Evolutionary conservation across 2,113 vertebrate genomes (phyloP).

Genomic region (Enhydra lutris): DNA sequence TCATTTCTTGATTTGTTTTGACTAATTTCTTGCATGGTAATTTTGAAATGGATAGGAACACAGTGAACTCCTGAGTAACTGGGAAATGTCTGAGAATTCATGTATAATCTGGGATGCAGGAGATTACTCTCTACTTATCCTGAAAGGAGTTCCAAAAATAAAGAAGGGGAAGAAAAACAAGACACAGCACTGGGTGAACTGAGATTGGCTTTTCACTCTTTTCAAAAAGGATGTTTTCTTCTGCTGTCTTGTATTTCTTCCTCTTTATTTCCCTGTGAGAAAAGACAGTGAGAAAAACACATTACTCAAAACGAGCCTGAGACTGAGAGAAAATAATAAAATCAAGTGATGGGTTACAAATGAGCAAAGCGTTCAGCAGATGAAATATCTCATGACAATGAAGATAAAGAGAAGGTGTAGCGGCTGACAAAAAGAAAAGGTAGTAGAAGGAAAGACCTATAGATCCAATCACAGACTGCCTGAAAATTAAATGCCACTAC

Average conservation of each 20-base stretch:
- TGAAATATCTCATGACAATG: conserved; percentile 56
- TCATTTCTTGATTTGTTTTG: conserved; percentile 35
- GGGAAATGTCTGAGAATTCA: background rate
- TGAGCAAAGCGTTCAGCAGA: conserved; percentile 54
- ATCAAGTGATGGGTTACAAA: conserved; percentile 64
- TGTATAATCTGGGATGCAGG: background rate
- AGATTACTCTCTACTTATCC: background rate
- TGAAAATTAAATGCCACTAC: conserved; percentile 54
- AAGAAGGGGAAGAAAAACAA: conserved; percentile 22
- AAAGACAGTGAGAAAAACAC: conserved; percentile 49
- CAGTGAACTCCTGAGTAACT: background rate
- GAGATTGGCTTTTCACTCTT: conserved; percentile 56
- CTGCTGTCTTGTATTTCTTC: conserved; percentile 34
- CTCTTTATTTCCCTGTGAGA: conserved; percentile 50
- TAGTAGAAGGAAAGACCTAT: background rate
- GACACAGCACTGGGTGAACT: background rate
- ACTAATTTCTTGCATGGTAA: conserved; percentile 42
- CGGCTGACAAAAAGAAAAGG: conserved; percentile 50
- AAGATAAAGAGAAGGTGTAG: conserved; percentile 56
- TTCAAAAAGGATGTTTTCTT: background rate
- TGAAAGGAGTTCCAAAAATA: conserved; percentile 6
- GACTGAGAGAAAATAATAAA: conserved; percentile 72
- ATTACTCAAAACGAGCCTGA: conserved; percentile 56
- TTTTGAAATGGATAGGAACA: conserved; percentile 35
- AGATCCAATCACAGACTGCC: conserved; percentile 48